phyloP scores from a whole-genome alignment of 1,140 invertebrate genomes.

The Drosophila tropicalis region DNA sequence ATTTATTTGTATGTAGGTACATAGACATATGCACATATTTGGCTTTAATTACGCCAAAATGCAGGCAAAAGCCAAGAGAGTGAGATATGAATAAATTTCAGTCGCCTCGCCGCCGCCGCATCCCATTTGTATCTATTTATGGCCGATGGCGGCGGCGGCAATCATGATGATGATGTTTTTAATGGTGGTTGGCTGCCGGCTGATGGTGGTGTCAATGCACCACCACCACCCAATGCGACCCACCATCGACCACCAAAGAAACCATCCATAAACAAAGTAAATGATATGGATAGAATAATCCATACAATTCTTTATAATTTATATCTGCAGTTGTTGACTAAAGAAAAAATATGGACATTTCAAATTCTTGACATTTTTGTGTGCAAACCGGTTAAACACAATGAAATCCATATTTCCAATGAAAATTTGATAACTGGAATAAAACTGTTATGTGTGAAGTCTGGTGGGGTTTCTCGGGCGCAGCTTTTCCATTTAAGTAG shows the following conservation, averaged over 20 bases:
- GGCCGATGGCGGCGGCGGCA: conserved; percentile 23
- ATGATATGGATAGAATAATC: conserved; percentile 3
- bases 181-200: conserved; percentile 36
- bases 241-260: conserved; percentile 40
- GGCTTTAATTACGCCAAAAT: conserved; percentile 68
- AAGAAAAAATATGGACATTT: neutral
- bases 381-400: conserved; percentile 1
- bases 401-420: neutral
- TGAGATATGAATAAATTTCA: conserved; percentile 19
- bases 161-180: neutral
- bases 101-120: neutral
- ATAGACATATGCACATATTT: conserved; percentile 41
- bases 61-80: conserved; percentile 27
- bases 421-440: neutral
- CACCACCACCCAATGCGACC: conserved; percentile 20
- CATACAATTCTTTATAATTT: too few relatives aligned
- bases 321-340: too few relatives aligned
- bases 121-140: conserved; percentile 33
- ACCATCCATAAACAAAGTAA: conserved; percentile 33
- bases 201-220: conserved; percentile 56
- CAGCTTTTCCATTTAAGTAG: too few relatives aligned
- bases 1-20: conserved; percentile 13
- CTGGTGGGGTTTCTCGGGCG: too few relatives aligned
- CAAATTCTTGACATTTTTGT: neutral
- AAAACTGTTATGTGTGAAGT: too few relatives aligned